Base-by-base conservation (phyloP, 2,797 vertebrate species). In the Alcedo atthis region DNA sequence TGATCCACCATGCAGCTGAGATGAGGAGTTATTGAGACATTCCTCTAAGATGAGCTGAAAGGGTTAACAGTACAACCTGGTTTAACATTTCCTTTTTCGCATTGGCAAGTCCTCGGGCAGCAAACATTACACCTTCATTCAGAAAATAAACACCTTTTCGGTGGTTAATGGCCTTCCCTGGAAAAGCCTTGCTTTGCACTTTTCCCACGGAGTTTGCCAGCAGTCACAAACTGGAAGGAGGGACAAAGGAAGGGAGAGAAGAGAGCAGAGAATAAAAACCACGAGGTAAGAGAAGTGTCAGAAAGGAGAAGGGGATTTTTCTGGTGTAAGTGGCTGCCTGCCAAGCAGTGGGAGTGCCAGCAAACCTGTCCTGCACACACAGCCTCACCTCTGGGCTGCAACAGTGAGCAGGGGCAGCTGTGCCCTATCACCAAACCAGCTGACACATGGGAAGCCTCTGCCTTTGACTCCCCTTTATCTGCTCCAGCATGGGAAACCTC, bases 141-240 rank as follows among this genome's bases (percentile, higher is more conserved):
- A 40, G 73, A 81, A 89, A 90, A 77, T 18, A 90, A 86, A 71
- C 18, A 46, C 4, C 20, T n/a, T 82, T 40, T 0, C 82, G 89
- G 20, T n/a, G 24, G 80, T 91, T 94, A 95, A 94, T 45, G 64
- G 42, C 11, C 22, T 85, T 86, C 58, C 78, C 13, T 59, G 35
- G 32, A 40, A 89, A 85, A 87, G 3, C 4, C 8, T 7, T 69
- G 24, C n/a, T 62, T 89, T 66, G 62, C 46, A 33, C 37, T 66
- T 93, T 96, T 95, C 93, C 90, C 91, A 94, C 66, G 80, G 73
- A 0, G 0, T 48, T 90, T 94, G 84, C 88, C 90, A 95, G 75
- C 33, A 89, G 66, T 20, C n/a, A 81, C 49, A 93, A 75, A 90
- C 71, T 69, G 66, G 43, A 68, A 80, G 57, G 81, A 86, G 8